These are phyloP conservation scores for Lucilia sericata DNA, from an alignment of 1,140 invertebrate species.

Conservation along the genomic window DNA sequence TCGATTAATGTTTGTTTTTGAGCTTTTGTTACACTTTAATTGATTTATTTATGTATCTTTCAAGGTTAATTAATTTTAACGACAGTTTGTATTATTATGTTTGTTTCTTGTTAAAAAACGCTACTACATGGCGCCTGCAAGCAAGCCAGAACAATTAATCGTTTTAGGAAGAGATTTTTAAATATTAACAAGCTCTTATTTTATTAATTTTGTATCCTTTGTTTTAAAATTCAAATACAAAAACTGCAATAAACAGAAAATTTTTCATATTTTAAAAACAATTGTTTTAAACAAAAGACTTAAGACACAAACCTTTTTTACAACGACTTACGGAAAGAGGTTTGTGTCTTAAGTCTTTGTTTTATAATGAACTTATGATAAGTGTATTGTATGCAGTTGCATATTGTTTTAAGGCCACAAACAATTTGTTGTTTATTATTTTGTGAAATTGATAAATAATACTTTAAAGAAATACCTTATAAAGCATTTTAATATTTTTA, in stretches of 20 bases:
- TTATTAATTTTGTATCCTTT: neutral
- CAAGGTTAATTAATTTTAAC: conserved; percentile 28
- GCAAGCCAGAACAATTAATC: neutral
- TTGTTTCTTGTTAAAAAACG: neutral
- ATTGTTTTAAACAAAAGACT: neutral
- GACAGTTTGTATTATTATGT: neutral
- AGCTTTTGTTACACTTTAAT: conserved; percentile 16
- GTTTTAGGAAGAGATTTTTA: neutral
- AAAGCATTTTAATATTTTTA: too few species aligned
- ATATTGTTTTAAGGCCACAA: too few species aligned
- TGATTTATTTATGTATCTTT: conserved; percentile 26
- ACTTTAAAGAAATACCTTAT: too few species aligned
- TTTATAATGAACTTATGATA: too few species aligned
- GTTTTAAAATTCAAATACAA: neutral
- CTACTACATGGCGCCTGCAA: neutral
- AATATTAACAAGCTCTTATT: neutral
- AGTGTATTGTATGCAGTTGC: too few species aligned
- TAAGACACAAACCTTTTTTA: neutral
- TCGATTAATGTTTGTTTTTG: conserved; percentile 16
- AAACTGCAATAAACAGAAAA: neutral
- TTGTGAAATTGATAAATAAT: too few species aligned
- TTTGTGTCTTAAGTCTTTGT: neutral
- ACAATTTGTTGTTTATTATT: too few species aligned
- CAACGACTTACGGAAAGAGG: neutral
- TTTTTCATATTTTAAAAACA: too few species aligned